phyloP scores from a whole-genome alignment of 2,797 vertebrate species.

The Schizopygopsis malacanthus region DNA sequence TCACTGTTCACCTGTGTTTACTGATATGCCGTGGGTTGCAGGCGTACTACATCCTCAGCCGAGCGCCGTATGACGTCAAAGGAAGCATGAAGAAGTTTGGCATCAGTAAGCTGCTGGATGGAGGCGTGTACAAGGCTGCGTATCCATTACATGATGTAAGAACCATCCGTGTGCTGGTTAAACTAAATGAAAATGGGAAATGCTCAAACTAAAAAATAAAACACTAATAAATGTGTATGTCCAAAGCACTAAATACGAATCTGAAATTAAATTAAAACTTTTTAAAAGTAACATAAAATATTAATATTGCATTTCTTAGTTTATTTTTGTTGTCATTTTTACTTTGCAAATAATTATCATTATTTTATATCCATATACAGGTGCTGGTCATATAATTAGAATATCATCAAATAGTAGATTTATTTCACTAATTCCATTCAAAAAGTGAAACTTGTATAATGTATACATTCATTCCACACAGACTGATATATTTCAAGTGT shows the following conservation, averaged over 20 bases:
- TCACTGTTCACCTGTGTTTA: neutral
- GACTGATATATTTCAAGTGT: too few species aligned
- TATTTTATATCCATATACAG: too few species aligned
- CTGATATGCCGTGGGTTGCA: conserved; percentile 61
- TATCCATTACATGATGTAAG: conserved; percentile 96
- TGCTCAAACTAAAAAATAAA: neutral
- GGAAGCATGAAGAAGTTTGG: conserved; percentile 89
- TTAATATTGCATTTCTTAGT: too few species aligned
- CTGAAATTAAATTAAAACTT: too few species aligned
- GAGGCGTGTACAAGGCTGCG: conserved; percentile 88
- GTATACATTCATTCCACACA: too few species aligned
- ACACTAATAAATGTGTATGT: neutral
- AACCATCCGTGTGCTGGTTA: neutral
- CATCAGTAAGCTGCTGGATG: conserved; percentile 91
- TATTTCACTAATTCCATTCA: too few species aligned
- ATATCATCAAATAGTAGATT: too few species aligned
- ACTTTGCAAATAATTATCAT: too few species aligned
- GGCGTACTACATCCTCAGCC: conserved; percentile 96
- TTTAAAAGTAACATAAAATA: too few species aligned
- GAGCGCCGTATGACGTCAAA: conserved; percentile 85
- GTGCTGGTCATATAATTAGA: too few species aligned
- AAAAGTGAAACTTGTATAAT: too few species aligned
- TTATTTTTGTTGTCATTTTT: too few species aligned
- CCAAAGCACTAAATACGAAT: neutral
- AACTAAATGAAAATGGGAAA: neutral